Conservation (phyloP, 92 coral and sea anemone species). For the Palythoa grandis region DNA sequence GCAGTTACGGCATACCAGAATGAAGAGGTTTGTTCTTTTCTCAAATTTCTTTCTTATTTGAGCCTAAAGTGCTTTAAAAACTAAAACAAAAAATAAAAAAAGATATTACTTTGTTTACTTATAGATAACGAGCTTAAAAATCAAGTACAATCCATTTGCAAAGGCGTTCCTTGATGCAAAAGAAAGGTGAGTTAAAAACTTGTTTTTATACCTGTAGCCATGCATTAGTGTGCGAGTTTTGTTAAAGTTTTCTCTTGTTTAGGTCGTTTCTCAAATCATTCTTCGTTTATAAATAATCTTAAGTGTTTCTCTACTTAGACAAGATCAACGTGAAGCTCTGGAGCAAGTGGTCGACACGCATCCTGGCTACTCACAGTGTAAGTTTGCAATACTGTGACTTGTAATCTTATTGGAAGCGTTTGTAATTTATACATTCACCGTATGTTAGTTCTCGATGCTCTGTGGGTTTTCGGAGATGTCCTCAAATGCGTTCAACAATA, state of each 20-base stretch:
- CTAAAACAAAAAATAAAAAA: conserved; percentile 13
- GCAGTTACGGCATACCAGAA: conserved; percentile 99
- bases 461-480: conserved; percentile 50
- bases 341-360: conserved; percentile 90
- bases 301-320: conserved; percentile 55
- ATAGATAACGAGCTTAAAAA: conserved; percentile 94
- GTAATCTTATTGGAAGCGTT: conserved; percentile 58
- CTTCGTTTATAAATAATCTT: neutral
- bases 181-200: conserved; percentile 71
- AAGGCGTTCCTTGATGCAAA: conserved; percentile 99
- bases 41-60: neutral
- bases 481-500: conserved; percentile 51
- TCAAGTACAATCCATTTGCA: conserved; percentile 95
- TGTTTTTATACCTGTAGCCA: neutral
- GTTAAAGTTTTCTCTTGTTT: neutral
- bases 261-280: neutral
- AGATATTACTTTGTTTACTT: conserved; percentile 28
- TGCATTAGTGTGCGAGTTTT: conserved; percentile 2
- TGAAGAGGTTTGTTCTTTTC: conserved; percentile 81
- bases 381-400: conserved; percentile 75
- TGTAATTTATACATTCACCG: conserved; percentile 67
- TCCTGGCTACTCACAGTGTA: conserved; percentile 93
- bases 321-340: conserved; percentile 89
- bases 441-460: conserved; percentile 45
- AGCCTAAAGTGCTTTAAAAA: neutral